These are phyloP conservation scores for Sturnira hondurensis DNA, from an alignment of 2,113 vertebrate genomes.

Conservation along the genomic window DNA sequence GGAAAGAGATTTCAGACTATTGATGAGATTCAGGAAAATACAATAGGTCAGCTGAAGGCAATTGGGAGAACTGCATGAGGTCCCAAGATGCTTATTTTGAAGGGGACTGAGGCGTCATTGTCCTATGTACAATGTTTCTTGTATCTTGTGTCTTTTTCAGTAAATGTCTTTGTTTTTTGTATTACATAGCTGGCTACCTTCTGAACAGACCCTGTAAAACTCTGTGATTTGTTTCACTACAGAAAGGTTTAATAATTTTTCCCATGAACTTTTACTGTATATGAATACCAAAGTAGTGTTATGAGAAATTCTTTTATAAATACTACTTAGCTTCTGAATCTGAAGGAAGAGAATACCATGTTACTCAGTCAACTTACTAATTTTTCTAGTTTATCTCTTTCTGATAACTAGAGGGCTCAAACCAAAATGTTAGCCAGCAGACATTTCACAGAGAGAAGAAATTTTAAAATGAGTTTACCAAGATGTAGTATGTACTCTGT, in stretches of 20 bases:
- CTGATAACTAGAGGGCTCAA: neutral
- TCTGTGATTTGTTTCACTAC: neutral
- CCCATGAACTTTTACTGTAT: neutral
- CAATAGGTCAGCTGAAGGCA: too few relatives aligned
- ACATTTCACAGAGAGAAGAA: neutral
- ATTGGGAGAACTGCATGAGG: too few relatives aligned
- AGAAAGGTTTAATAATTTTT: neutral
- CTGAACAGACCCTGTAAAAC: neutral
- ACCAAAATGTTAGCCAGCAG: neutral
- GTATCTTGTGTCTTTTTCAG: too few relatives aligned
- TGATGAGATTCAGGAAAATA: too few relatives aligned
- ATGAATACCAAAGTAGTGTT: neutral
- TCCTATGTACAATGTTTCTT: too few relatives aligned
- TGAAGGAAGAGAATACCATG: neutral
- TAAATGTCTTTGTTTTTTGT: too few relatives aligned
- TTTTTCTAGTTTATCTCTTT: neutral
- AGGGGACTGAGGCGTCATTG: too few relatives aligned
- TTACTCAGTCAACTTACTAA: neutral
- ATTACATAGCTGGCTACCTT: too few relatives aligned
- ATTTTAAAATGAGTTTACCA: neutral
- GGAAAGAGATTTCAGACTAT: too few relatives aligned
- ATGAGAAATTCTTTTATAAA: neutral
- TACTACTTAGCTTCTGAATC: neutral
- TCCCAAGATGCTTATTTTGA: too few relatives aligned
- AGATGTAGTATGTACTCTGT: neutral